phyloP scores from a whole-genome alignment of 2,888 invertebrate species.

The Pycnomerus fuliginosus region DNA sequence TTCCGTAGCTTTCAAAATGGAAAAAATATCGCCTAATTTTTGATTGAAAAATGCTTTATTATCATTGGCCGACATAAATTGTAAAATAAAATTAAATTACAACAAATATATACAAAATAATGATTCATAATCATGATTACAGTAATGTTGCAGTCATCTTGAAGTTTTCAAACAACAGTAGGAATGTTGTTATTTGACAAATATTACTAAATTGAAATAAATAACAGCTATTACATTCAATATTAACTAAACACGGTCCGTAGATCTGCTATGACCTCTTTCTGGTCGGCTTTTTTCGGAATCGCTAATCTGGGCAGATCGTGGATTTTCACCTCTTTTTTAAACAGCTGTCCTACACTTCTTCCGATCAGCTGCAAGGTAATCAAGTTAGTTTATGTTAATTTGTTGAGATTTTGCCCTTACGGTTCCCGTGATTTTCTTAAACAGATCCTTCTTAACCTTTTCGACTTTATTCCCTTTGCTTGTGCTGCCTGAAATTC shows the following conservation, averaged over 20 bases:
- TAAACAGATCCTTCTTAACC: constrained; percentile 87
- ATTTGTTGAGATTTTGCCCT: constrained; percentile 29
- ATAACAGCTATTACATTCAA: constrained; percentile 23
- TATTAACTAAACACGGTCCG: constrained; percentile 46
- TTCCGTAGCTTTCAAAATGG: no score
- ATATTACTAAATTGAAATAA: constrained; percentile 16
- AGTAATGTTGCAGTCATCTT: constrained; percentile 14
- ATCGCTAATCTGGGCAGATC: constrained; percentile 74
- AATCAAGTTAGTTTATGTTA: constrained; percentile 5
- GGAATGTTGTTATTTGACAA: constrained; percentile 27
- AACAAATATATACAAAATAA: constrained; percentile 43
- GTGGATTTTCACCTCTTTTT: constrained; percentile 82
- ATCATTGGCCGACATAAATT: constrained; percentile 36
- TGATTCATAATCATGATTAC: constrained; percentile 24
- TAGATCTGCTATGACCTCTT: constrained; percentile 46
- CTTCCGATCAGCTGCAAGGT: constrained; percentile 71
- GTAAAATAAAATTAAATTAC: constrained; percentile 37
- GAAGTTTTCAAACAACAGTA: constrained; percentile 28
- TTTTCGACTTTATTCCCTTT: constrained; percentile 83
- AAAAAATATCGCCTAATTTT: no score
- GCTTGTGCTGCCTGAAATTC: constrained; percentile 64
- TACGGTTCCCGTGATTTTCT: constrained; percentile 81
- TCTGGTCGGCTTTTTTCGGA: constrained; percentile 45
- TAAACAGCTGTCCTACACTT: constrained; percentile 84
- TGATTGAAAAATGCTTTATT: constrained; percentile 19